phyloP scores from a whole-genome alignment of 2,797 vertebrate genomes.

The Mycteria americana region DNA sequence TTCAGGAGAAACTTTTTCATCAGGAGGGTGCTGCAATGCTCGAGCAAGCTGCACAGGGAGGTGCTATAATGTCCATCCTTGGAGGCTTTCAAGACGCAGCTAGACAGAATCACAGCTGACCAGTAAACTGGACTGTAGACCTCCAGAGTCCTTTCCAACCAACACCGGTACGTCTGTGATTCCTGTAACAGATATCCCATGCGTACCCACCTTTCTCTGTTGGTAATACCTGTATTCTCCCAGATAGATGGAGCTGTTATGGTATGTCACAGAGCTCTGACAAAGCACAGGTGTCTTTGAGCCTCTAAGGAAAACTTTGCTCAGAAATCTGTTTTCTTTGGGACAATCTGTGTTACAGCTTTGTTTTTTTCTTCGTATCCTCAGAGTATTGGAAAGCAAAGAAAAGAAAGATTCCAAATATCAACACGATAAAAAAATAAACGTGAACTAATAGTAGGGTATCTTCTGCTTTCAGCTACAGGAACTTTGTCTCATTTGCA shows the following conservation, averaged over 20 bases:
- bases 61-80: background rate
- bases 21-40: background rate
- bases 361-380: background rate
- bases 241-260: background rate
- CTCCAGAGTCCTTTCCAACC: background rate
- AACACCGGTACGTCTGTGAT: background rate
- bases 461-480: background rate
- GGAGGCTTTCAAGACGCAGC: background rate
- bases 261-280: background rate
- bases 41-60: background rate
- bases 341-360: background rate
- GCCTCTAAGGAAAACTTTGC: background rate
- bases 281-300: background rate
- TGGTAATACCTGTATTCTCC: background rate
- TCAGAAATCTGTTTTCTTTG: background rate
- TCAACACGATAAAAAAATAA: background rate
- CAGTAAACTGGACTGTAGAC: background rate
- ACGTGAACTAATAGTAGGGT: accelerated
- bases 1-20: background rate
- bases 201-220: background rate
- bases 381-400: background rate
- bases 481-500: background rate
- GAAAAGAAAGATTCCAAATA: background rate
- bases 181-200: background rate
- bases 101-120: background rate